These are phyloP conservation scores for Drosophila mauritiana DNA, from an alignment of 1,140 invertebrate species.

Conservation along the genomic window DNA sequence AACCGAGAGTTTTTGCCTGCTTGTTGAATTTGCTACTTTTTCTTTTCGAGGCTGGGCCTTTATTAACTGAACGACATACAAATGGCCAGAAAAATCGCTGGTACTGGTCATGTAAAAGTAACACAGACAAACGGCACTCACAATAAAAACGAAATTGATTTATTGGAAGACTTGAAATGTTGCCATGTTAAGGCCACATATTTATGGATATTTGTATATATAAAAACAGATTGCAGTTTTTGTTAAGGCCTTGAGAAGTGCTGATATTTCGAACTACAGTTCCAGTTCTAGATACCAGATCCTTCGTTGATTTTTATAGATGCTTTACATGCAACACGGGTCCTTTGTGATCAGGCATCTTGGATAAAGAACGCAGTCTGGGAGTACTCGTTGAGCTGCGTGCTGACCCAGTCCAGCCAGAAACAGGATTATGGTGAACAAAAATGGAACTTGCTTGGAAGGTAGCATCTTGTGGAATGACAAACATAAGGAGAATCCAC, in stretches of 20 bases:
- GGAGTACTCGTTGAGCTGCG: no score
- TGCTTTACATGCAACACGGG: neutral
- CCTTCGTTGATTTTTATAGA: neutral
- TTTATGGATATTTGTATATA: constrained; percentile 48
- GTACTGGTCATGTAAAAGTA: constrained; percentile 63
- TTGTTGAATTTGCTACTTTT: constrained; percentile 10
- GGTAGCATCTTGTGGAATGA: no score
- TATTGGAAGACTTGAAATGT: constrained; percentile 59
- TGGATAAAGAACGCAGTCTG: no score
- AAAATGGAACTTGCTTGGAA: no score
- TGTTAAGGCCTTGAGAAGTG: constrained; percentile 41
- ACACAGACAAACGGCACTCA: constrained; percentile 62
- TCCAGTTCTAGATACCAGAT: neutral
- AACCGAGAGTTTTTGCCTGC: constrained; percentile 28
- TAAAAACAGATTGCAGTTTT: constrained; percentile 57
- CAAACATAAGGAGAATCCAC: no score
- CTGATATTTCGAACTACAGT: constrained; percentile 1
- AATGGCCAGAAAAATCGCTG: constrained; percentile 55
- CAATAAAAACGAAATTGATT: constrained; percentile 78
- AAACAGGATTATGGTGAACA: no score
- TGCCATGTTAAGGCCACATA: constrained; percentile 55
- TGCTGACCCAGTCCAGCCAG: no score
- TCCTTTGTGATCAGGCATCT: no score
- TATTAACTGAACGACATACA: constrained; percentile 71
- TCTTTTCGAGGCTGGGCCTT: constrained; percentile 39